These are phyloP conservation scores for Gopherus flavomarginatus DNA, from an alignment of 2,113 vertebrate species.

Conservation along the genomic window DNA sequence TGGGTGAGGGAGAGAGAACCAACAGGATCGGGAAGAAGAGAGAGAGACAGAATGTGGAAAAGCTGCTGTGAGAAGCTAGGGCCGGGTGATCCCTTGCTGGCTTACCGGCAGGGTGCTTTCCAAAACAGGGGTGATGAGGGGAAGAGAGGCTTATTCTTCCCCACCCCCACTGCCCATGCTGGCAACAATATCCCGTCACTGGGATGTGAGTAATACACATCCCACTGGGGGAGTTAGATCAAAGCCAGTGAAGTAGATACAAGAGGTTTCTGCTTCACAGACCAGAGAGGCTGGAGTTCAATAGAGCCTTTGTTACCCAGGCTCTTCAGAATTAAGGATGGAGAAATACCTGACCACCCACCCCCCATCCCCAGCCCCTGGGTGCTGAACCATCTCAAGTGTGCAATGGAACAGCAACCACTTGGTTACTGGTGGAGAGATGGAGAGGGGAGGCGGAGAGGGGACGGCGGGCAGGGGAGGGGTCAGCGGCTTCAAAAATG, in stretches of 20 bases:
- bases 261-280: slow-evolving; percentile 89
- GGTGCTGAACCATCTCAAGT: slow-evolving; percentile 26
- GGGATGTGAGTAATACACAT: slow-evolving; percentile 78
- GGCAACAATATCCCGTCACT: slow-evolving; percentile 76
- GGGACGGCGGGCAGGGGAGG: background rate
- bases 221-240: slow-evolving; percentile 79
- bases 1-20: slow-evolving; percentile 22
- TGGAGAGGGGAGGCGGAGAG: background rate
- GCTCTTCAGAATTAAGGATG: slow-evolving; percentile 79
- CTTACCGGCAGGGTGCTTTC: background rate
- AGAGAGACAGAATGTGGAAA: rapidly evolving
- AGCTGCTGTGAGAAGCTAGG: background rate
- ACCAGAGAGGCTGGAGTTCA: slow-evolving; percentile 84
- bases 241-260: slow-evolving; percentile 83
- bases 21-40: background rate
- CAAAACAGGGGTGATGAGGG: background rate
- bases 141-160: slow-evolving; percentile 27
- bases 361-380: slow-evolving; percentile 34
- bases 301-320: slow-evolving; percentile 93
- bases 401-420: background rate
- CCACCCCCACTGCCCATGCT: slow-evolving; percentile 2
- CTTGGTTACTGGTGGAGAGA: background rate
- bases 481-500: background rate
- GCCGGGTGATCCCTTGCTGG: background rate
- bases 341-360: slow-evolving; percentile 90